Conservation (phyloP, 2,113 vertebrate genomes). For the Nothoprocta pentlandii region DNA sequence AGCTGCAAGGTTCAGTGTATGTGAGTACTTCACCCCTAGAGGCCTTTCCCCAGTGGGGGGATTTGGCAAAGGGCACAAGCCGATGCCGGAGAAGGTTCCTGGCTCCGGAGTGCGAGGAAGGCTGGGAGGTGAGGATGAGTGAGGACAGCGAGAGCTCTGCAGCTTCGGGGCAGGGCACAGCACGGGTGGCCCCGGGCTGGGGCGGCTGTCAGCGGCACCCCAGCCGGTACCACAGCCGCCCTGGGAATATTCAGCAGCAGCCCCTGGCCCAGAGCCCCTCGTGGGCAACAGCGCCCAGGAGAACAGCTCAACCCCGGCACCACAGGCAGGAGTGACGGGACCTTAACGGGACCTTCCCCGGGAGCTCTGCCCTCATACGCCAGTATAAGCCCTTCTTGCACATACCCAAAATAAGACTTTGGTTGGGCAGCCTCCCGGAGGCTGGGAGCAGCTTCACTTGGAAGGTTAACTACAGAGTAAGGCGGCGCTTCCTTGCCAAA, state of each 20-base stretch:
- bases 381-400: neutral
- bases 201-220: no score
- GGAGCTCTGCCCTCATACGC: neutral
- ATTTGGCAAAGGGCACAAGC: neutral
- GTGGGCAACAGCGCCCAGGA: accelerated
- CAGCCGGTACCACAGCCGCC: no score
- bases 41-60: neutral
- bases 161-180: slow-evolving; percentile 59
- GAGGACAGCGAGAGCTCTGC: neutral
- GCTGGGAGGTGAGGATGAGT: neutral
- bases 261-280: neutral
- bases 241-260: no score
- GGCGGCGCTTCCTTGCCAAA: neutral
- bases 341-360: neutral
- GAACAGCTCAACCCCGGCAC: neutral
- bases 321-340: neutral
- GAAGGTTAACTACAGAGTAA: neutral
- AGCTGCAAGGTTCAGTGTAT: neutral
- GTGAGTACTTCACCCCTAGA: neutral
- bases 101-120: neutral
- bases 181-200: no score
- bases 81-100: neutral
- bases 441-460: neutral
- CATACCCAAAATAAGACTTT: neutral
- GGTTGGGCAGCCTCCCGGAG: neutral